Evolutionary conservation across 2,113 vertebrate genomes (phyloP).

Genomic region (Zosterops hypoxanthus): DNA sequence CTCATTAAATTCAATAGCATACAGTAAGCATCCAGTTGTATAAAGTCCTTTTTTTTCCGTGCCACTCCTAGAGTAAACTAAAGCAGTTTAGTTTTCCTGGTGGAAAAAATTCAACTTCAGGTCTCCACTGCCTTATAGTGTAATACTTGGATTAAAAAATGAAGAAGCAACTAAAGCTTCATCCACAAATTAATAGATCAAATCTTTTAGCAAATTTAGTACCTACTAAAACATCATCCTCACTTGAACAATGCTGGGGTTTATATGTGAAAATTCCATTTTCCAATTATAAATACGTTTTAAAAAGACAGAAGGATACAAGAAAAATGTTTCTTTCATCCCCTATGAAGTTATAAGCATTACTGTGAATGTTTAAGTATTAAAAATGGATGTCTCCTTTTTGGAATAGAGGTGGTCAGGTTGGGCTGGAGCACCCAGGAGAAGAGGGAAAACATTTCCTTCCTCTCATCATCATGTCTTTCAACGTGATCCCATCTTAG

Average conservation of each 20-base stretch:
- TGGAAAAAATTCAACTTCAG: not conserved
- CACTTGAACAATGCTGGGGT: not conserved
- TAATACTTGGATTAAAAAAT: not conserved
- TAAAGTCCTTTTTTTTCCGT: not conserved
- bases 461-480: not conserved
- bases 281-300: not conserved
- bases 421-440: not conserved
- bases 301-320: not conserved
- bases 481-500: not conserved
- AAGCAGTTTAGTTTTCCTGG: not conserved
- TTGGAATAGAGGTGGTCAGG: not conserved
- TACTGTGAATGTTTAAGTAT: not conserved
- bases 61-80: not conserved
- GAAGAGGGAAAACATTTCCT: not conserved
- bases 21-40: not conserved
- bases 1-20: not conserved
- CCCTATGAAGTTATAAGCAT: not conserved
- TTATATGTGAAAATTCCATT: not conserved
- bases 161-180: not conserved
- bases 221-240: not conserved
- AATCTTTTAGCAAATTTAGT: not conserved
- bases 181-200: not conserved
- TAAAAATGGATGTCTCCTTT: not conserved
- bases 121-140: not conserved
- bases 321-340: not conserved